Conservation (phyloP, 2,797 vertebrate genomes). For the Lophotriccus pileatus region DNA sequence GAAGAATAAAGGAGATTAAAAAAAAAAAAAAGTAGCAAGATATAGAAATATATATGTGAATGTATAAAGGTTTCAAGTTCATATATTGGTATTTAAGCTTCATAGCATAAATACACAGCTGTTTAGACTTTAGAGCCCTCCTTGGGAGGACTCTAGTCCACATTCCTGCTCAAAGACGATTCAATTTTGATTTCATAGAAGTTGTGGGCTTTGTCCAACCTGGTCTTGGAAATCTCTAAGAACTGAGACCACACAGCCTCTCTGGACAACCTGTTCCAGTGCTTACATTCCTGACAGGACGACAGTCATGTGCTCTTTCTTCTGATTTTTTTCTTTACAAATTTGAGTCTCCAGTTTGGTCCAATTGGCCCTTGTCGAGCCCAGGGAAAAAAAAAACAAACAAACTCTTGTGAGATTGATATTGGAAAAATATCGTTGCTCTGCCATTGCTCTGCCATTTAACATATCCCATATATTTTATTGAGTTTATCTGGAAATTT, state of each 20-base stretch:
- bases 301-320: not conserved
- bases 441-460: not conserved
- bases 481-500: not conserved
- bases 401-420: not conserved
- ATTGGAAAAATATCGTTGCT: not conserved
- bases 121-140: not conserved
- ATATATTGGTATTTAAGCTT: not conserved
- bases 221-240: not conserved
- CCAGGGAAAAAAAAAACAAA: not conserved
- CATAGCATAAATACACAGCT: not conserved
- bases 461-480: not conserved
- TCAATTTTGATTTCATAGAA: not conserved
- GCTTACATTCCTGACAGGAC: not conserved
- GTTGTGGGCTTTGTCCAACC: not conserved
- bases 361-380: not conserved
- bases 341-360: not conserved
- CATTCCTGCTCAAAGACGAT: not conserved
- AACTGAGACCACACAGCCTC: accelerated
- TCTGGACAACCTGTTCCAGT: not conserved
- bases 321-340: not conserved
- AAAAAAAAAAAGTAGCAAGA: not conserved
- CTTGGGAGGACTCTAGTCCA: not conserved
- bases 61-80: not conserved
- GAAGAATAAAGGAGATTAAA: not conserved
- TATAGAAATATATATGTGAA: not conserved